Conservation (phyloP, 2,113 vertebrate species). For the Hypocryptadius cinnamomeus region DNA sequence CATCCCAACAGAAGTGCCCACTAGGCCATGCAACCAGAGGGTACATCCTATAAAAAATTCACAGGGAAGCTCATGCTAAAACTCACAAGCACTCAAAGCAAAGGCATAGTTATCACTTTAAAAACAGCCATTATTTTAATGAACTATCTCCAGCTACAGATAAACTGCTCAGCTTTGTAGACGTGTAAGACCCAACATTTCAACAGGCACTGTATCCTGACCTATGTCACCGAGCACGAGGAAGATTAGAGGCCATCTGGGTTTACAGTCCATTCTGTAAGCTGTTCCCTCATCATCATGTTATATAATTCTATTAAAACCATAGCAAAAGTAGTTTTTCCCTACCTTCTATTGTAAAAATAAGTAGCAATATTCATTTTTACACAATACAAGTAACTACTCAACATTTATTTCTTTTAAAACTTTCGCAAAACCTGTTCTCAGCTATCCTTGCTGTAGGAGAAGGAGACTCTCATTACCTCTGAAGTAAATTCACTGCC, state of each 20-base stretch:
- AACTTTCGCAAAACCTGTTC: not conserved
- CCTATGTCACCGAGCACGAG: not conserved
- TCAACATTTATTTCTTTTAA: not conserved
- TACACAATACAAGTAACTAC: not conserved
- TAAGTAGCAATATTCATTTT: not conserved
- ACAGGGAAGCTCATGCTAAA: not conserved
- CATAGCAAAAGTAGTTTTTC: not conserved
- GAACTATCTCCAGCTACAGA: not conserved
- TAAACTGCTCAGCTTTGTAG: not conserved
- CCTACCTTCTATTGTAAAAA: not conserved
- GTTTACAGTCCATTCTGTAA: slow-evolving; percentile 21
- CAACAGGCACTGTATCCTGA: not conserved
- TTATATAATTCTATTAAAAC: slow-evolving; percentile 23
- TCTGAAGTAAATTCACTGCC: not conserved
- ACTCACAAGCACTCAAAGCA: not conserved
- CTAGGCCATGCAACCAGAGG: not conserved
- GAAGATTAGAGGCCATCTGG: slow-evolving; percentile 43
- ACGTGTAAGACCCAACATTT: not conserved
- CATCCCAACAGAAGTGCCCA: not conserved
- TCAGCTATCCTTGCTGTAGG: not conserved
- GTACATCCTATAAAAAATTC: not conserved
- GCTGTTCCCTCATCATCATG: not conserved
- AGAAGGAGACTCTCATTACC: not conserved
- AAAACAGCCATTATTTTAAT: not conserved
- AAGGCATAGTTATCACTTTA: not conserved